Evolutionary conservation across 1,140 invertebrate genomes (phyloP).

Genomic region (Atopsyche davidsoni): DNA sequence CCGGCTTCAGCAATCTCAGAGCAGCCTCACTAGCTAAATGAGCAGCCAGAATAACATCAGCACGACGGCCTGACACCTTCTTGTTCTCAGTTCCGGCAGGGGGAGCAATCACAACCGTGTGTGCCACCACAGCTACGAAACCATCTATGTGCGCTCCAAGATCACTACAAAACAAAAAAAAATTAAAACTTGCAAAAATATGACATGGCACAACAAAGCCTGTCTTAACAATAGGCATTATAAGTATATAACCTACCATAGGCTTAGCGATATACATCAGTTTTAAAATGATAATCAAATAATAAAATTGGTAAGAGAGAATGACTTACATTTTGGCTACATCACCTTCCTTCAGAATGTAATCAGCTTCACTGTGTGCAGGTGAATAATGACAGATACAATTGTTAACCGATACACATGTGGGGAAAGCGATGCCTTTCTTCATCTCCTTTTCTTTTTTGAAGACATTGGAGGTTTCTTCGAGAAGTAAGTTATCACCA

Average conservation of each 20-base stretch:
- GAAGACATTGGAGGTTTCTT: constrained; percentile 94
- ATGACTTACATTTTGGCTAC: constrained; percentile 92
- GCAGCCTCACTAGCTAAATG: constrained; percentile 93
- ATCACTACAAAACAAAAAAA: constrained; percentile 62
- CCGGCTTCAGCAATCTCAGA: constrained; percentile 84
- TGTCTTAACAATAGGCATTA: no score
- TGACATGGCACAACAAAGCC: no score
- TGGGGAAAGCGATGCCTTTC: constrained; percentile 98
- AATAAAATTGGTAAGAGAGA: not conserved
- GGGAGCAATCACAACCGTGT: constrained; percentile 88
- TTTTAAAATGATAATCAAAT: not conserved
- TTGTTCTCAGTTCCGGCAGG: constrained; percentile 57
- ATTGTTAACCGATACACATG: constrained; percentile 97
- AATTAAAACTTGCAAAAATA: not conserved
- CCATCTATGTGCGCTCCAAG: constrained; percentile 98
- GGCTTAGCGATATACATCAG: no score
- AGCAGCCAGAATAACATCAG: constrained; percentile 93
- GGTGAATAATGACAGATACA: constrained; percentile 99
- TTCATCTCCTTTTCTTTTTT: constrained; percentile 98
- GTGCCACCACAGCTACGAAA: constrained; percentile 96
- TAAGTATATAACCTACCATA: no score
- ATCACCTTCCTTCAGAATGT: constrained; percentile 85
- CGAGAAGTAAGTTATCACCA: constrained; percentile 81
- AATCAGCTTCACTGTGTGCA: constrained; percentile 85
- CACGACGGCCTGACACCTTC: constrained; percentile 78